Evolutionary conservation across 2,888 invertebrate species (phyloP).

Genomic region (Gastracanthus pulcherrimus): DNA sequence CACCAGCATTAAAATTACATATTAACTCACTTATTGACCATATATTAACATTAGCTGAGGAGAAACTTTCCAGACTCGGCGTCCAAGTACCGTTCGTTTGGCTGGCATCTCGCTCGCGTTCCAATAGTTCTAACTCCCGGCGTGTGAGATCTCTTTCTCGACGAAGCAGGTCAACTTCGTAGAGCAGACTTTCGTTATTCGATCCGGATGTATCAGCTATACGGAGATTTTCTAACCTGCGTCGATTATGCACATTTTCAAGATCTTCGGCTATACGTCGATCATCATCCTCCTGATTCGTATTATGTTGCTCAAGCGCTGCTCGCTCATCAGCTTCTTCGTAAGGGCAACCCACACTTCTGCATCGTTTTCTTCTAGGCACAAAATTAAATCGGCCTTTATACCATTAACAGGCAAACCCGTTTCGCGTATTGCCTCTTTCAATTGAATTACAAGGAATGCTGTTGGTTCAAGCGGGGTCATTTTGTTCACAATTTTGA

Average conservation of each 20-base stretch:
- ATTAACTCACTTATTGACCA: neutral
- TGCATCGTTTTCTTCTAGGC: neutral
- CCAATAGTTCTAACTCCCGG: neutral
- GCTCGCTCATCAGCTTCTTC: neutral
- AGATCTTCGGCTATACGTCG: neutral
- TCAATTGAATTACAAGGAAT: neutral
- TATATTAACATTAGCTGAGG: neutral
- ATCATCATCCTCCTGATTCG: neutral
- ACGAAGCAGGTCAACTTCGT: conserved; percentile 5
- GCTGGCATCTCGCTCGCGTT: neutral
- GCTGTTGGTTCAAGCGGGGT: neutral
- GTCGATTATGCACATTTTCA: neutral
- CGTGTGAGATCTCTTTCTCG: neutral
- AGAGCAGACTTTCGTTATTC: neutral
- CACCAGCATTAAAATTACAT: neutral
- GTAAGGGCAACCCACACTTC: neutral
- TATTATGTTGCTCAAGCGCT: neutral
- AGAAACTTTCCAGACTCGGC: no score
- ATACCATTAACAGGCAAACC: neutral
- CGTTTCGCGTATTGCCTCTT: neutral
- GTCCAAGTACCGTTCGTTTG: neutral
- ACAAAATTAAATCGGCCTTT: neutral
- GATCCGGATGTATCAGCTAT: no score
- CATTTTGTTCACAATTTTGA: neutral
- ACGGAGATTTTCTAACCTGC: neutral